phyloP scores from a whole-genome alignment of 1,140 invertebrate species.

The Leptinotarsa defecta region DNA sequence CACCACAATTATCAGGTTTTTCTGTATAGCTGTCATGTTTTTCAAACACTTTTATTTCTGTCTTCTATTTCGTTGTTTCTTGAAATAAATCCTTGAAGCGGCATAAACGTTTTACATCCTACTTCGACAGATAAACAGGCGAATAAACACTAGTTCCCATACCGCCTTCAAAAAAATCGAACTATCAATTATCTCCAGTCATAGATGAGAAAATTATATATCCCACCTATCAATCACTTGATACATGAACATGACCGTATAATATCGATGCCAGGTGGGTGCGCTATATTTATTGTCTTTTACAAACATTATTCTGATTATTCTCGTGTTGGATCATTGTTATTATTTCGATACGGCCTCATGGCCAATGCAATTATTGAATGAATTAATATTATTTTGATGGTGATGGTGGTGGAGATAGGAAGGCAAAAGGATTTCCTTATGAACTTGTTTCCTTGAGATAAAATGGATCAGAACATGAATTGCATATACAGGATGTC shows the following conservation, averaged over 20 bases:
- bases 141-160: too few relatives aligned
- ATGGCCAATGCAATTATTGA: neutral
- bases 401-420: neutral
- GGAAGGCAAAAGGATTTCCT: neutral
- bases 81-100: too few relatives aligned
- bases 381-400: neutral
- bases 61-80: too few relatives aligned
- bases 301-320: neutral
- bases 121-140: too few relatives aligned
- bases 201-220: neutral
- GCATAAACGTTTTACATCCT: too few relatives aligned
- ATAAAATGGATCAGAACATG: too few relatives aligned
- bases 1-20: too few relatives aligned
- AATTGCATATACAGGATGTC: too few relatives aligned
- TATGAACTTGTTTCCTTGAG: neutral
- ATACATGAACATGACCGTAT: neutral
- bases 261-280: neutral
- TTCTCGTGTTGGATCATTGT: neutral
- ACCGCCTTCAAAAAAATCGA: neutral
- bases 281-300: neutral
- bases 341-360: slow-evolving; percentile 2
- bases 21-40: too few relatives aligned
- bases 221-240: neutral
- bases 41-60: too few relatives aligned
- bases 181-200: neutral